Evolutionary conservation across 2,113 vertebrate species (phyloP).

Genomic region (Cryptomyrus ogoouensis): DNA sequence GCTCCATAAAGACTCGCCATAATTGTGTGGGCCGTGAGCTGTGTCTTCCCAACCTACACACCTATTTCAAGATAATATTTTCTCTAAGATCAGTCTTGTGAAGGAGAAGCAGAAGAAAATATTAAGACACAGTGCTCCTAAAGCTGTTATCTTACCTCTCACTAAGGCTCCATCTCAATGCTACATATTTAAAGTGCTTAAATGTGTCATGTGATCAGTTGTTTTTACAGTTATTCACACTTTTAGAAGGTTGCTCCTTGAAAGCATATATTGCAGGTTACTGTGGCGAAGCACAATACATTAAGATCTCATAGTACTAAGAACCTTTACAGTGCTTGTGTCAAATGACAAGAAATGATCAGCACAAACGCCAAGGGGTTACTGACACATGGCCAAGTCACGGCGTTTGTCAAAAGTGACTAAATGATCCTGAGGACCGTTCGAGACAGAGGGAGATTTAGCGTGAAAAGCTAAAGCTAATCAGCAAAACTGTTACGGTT

Average conservation of each 20-base stretch:
- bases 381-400: constrained; percentile 49
- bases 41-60: neutral
- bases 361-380: constrained; percentile 49
- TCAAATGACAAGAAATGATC: constrained; percentile 49
- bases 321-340: constrained; percentile 47
- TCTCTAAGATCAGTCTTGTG: neutral
- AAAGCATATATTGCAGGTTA: neutral
- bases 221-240: neutral
- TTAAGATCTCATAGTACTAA: constrained; percentile 36
- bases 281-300: neutral
- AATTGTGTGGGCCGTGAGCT: neutral
- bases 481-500: constrained; percentile 45
- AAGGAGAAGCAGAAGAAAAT: neutral
- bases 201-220: neutral
- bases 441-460: constrained; percentile 30
- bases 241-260: neutral
- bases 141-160: neutral
- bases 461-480: constrained; percentile 40
- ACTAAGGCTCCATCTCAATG: neutral
- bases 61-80: neutral
- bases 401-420: constrained; percentile 58
- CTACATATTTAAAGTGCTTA: neutral
- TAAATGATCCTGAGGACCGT: constrained; percentile 48
- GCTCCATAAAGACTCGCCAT: neutral
- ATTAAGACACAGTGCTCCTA: neutral